Conservation (phyloP, 1,140 invertebrate genomes). For the Ceratina calcarata region DNA sequence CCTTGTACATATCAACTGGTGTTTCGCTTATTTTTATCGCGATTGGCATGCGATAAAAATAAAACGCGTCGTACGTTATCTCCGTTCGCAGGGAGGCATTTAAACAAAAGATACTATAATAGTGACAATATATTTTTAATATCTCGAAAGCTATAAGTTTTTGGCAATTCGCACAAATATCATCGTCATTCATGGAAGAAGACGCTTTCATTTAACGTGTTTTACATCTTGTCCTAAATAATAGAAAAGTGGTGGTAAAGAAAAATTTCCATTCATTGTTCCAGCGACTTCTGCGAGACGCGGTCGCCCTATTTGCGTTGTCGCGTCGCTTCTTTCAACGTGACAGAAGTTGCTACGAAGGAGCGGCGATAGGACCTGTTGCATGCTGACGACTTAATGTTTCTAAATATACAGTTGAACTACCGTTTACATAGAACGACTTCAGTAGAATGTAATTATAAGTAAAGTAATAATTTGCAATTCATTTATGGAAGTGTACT, state of each 20-base stretch:
- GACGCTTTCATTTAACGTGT: not conserved
- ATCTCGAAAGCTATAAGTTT: too few relatives aligned
- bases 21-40: too few relatives aligned
- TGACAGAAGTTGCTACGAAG: constrained; percentile 62
- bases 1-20: too few relatives aligned
- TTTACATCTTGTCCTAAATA: not conserved
- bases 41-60: too few relatives aligned
- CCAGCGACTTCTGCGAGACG: constrained; percentile 44
- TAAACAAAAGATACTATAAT: too few relatives aligned
- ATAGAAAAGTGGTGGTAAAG: constrained; percentile 25
- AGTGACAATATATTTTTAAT: too few relatives aligned
- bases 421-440: constrained; percentile 25
- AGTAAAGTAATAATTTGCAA: too few relatives aligned
- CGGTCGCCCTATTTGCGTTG: constrained; percentile 56
- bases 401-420: constrained; percentile 49
- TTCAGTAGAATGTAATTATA: not conserved
- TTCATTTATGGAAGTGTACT: too few relatives aligned
- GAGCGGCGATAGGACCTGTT: constrained; percentile 65
- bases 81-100: too few relatives aligned
- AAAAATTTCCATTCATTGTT: constrained; percentile 69
- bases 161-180: too few relatives aligned
- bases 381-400: constrained; percentile 62
- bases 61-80: too few relatives aligned
- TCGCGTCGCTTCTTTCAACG: constrained; percentile 62
- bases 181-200: too few relatives aligned